Percentiles rank a stretch among this genome's conserved stretches.
Conservation (phyloP, 1,140 invertebrate species). For the Drosophila insularis region DNA sequence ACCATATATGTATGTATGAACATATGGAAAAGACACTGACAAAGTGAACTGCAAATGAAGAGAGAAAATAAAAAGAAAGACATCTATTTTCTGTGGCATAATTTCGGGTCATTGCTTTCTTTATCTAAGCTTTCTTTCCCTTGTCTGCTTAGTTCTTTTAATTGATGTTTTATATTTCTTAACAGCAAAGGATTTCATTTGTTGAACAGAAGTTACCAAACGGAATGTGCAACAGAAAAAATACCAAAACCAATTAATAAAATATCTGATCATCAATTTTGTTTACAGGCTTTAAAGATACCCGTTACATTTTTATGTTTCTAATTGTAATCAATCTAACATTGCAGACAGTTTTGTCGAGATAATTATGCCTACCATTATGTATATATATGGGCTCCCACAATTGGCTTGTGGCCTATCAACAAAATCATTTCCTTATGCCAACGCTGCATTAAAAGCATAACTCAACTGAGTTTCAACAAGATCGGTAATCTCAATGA, state of each 20-base stretch:
- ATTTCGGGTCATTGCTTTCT: background rate
- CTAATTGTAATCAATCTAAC: too few species aligned
- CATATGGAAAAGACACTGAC: background rate
- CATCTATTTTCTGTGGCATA: background rate
- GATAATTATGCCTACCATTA: background rate
- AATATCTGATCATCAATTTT: too few species aligned
- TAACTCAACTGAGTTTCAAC: constrained; percentile 43
- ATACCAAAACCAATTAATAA: too few species aligned
- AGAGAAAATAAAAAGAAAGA: background rate
- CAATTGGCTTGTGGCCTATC: constrained; percentile 1
- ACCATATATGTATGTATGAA: background rate
- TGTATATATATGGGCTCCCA: background rate
- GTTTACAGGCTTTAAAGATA: too few species aligned
- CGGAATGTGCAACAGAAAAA: too few species aligned
- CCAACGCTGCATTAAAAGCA: constrained; percentile 33
- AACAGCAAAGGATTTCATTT: too few species aligned
- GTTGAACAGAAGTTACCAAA: too few species aligned
- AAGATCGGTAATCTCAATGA: constrained; percentile 63
- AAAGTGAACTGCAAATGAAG: background rate
- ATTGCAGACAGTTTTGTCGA: too few species aligned
- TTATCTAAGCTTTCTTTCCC: background rate
- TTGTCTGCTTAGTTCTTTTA: background rate
- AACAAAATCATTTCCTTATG: constrained; percentile 14
- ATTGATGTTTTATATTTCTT: background rate
- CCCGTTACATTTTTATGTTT: too few species aligned